Base-by-base conservation (phyloP, 30 jellyfish, hydroid and myxozoan genomes). In the Cassiopea xamachana region DNA sequence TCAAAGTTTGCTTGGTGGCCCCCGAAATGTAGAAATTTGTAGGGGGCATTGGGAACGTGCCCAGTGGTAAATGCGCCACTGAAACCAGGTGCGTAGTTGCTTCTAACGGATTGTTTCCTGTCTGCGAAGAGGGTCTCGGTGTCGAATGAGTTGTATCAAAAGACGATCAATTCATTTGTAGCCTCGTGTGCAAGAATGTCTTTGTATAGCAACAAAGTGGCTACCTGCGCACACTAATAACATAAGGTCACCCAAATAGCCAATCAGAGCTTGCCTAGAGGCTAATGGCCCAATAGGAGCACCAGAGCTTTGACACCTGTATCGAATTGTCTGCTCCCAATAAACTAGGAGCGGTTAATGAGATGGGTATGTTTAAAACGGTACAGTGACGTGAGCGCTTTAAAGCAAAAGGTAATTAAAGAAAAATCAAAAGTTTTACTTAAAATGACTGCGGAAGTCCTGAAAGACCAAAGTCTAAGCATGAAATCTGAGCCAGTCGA, bases 261-360 rank as follows among this genome's bases (percentile, higher is more conserved):
- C 95, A 88, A 88, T 88, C 95, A 88, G 95, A 71, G 70, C 8
- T 48, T 74, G 86, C 81, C 83, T 79, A 27, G 90, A 72, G 49
- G 80, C 61, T 77, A 48, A 55, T 88, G 51, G 90, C 81, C 95
- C 95, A 88, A 88, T 88, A 88, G 95, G 90, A 88, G 77, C 95
- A 88, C 95, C 95, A 64, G 95, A 88, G 60, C n/a, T 14, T 58
- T 88, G 95, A 78, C 95, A 88, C 95, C 95, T 88, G 95, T 58
- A 69, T 88, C 60, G 88, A 88, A 75, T 84, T 49, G 83, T 79
- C 95, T 88, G 95, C 84, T 69, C 83, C 90, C 61, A 76, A 47
- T 88, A 78, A 88, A 79, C 87, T 77, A 60, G 64, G 7, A 55
- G 90, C 87, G 87, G 95, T 80, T 78, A 88, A 79, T 88, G 90